Conservation (phyloP, 2,888 invertebrate genomes). For the Acrobasis consociella region DNA sequence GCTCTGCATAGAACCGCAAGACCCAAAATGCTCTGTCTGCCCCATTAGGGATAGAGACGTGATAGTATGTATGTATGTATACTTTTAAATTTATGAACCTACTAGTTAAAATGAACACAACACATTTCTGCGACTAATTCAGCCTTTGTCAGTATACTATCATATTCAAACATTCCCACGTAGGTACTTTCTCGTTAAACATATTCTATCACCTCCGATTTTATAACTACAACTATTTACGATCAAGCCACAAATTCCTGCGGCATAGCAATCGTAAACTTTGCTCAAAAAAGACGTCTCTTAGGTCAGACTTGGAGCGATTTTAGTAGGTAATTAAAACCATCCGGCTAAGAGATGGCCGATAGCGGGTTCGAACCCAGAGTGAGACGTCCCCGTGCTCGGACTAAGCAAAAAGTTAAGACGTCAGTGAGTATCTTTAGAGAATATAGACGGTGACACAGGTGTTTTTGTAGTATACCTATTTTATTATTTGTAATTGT, state of each 20-base stretch:
- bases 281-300: constrained; percentile 10
- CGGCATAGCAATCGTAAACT: constrained; percentile 11
- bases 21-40: too few species aligned
- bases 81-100: too few species aligned
- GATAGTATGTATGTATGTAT: too few species aligned
- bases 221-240: constrained; percentile 15
- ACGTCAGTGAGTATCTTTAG: neutral
- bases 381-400: constrained; percentile 62
- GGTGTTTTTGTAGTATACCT: too few species aligned
- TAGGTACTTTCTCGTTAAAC: constrained; percentile 2
- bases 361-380: constrained; percentile 63
- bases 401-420: neutral
- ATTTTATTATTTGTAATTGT: too few species aligned
- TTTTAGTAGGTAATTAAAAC: constrained; percentile 41
- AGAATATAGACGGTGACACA: too few species aligned
- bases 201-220: constrained; percentile 8
- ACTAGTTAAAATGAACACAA: too few species aligned
- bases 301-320: constrained; percentile 12
- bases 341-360: constrained; percentile 54
- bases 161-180: neutral
- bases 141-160: too few species aligned
- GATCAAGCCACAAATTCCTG: constrained; percentile 19
- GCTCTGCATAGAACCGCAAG: too few species aligned
- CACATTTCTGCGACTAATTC: too few species aligned
- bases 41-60: too few species aligned